Percentiles rank a stretch among this genome's conserved stretches.
phyloP scores from a whole-genome alignment of 2,888 invertebrate genomes.

The Pediacus dermestoides region DNA sequence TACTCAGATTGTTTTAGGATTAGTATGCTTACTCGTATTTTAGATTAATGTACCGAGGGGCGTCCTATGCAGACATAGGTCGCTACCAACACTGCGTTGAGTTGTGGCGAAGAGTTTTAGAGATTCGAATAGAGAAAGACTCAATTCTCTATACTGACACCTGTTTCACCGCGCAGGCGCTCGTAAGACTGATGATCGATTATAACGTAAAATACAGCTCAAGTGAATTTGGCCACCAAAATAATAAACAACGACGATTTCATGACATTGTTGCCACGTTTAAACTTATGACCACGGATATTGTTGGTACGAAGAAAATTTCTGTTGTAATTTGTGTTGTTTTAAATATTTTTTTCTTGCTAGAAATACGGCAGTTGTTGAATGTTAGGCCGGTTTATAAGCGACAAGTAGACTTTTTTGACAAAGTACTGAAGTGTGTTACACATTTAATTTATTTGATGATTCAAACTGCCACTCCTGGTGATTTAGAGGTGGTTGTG shows the following conservation, averaged over 20 bases:
- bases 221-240: conserved; percentile 50
- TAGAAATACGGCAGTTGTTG: conserved; percentile 55
- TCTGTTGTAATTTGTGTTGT: background rate
- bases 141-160: conserved; percentile 76
- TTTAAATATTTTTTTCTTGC: conserved; percentile 17
- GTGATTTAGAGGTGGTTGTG: conserved; percentile 52
- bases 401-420: conserved; percentile 77
- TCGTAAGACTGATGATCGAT: conserved; percentile 80
- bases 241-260: conserved; percentile 58
- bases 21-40: conserved; percentile 16
- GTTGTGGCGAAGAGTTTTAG: conserved; percentile 80
- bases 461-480: conserved; percentile 57
- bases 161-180: conserved; percentile 80
- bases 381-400: conserved; percentile 66
- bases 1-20: background rate
- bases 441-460: conserved; percentile 74
- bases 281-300: conserved; percentile 61
- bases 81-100: conserved; percentile 82
- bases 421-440: conserved; percentile 74
- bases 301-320: conserved; percentile 50
- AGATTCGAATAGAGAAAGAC: conserved; percentile 75
- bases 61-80: conserved; percentile 68
- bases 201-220: conserved; percentile 59
- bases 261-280: conserved; percentile 70
- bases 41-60: conserved; percentile 57